phyloP scores from a whole-genome alignment of 1,140 invertebrate genomes.

The Megalopta genalis region DNA sequence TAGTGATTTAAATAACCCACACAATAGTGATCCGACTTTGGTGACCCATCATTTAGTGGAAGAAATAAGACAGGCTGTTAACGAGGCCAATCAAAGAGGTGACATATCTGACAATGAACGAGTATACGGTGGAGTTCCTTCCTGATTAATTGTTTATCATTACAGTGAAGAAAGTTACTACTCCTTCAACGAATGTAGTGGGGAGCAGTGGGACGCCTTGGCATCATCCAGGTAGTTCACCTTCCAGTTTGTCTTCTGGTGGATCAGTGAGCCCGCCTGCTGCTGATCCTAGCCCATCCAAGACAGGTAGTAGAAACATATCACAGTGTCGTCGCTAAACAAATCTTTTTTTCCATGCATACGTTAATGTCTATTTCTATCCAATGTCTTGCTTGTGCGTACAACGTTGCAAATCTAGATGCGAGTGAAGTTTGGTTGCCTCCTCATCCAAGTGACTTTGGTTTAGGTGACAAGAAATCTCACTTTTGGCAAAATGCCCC shows the following conservation, averaged over 20 bases:
- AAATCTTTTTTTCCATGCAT: too few species aligned
- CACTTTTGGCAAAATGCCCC: constrained; percentile 86
- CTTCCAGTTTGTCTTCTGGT: constrained; percentile 84
- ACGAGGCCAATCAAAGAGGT: constrained; percentile 91
- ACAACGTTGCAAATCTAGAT: constrained; percentile 69
- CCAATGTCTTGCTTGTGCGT: constrained; percentile 8
- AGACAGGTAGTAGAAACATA: constrained; percentile 71
- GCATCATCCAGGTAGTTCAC: constrained; percentile 80
- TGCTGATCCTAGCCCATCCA: constrained; percentile 78
- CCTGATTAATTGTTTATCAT: background rate
- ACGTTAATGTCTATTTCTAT: background rate
- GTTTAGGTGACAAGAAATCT: constrained; percentile 82
- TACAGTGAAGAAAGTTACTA: constrained; percentile 83
- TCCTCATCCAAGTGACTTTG: constrained; percentile 76
- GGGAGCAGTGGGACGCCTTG: constrained; percentile 69
- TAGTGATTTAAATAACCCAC: constrained; percentile 82
- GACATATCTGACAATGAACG: constrained; percentile 51
- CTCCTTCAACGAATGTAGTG: constrained; percentile 79
- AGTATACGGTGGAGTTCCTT: background rate
- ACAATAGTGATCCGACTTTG: constrained; percentile 78
- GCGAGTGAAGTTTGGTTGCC: constrained; percentile 80
- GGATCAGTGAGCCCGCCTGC: constrained; percentile 79
- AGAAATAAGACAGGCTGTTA: constrained; percentile 91
- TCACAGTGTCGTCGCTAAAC: too few species aligned
- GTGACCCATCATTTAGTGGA: constrained; percentile 89